These are phyloP conservation scores for Stenichneumon culpator DNA, from an alignment of 2,888 invertebrate species.

Conservation along the genomic window DNA sequence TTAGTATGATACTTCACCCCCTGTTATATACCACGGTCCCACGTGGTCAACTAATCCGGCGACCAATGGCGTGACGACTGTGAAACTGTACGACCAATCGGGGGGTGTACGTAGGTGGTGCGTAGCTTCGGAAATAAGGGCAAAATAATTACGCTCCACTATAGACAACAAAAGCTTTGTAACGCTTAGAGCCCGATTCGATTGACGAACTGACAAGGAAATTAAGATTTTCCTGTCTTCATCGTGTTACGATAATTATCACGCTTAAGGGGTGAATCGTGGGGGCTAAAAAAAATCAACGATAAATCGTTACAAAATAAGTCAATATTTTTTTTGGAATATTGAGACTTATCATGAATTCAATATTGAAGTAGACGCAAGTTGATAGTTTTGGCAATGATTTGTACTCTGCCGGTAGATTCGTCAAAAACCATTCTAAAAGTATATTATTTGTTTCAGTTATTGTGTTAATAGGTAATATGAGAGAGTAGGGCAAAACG, in stretches of 20 bases:
- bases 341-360: too few relatives aligned
- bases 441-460: too few relatives aligned
- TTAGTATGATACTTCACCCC: conserved; percentile 80
- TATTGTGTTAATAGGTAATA: too few relatives aligned
- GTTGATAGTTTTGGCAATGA: too few relatives aligned
- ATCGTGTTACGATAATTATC: background rate
- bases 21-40: conserved; percentile 83
- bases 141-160: conserved; percentile 77
- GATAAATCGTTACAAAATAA: too few relatives aligned
- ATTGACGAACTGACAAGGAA: conserved; percentile 11
- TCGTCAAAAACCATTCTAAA: too few relatives aligned
- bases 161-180: conserved; percentile 50
- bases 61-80: conserved; percentile 79
- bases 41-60: conserved; percentile 84
- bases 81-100: conserved; percentile 77
- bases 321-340: too few relatives aligned
- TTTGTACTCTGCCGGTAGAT: too few relatives aligned
- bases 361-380: too few relatives aligned
- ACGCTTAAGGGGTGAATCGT: background rate
- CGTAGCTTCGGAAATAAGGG: conserved; percentile 81
- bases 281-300: too few relatives aligned
- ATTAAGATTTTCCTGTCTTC: background rate
- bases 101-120: conserved; percentile 75
- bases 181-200: background rate
- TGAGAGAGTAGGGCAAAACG: too few relatives aligned